Evolutionary conservation across 1,140 invertebrate species (phyloP).

Genomic region (Sweltsa coloradensis): DNA sequence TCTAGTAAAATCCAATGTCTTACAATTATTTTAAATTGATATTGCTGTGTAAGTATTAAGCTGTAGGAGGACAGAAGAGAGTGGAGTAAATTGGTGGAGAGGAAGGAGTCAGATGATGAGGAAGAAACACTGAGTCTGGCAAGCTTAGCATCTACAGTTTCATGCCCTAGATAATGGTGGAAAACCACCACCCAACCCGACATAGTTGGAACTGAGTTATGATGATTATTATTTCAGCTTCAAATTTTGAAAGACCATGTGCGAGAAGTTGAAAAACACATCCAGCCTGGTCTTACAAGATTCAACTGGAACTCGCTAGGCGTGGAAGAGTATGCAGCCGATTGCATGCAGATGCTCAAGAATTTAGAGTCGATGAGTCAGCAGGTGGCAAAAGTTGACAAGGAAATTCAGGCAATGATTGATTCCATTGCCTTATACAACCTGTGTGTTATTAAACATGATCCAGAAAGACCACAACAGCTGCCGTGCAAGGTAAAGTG

Average conservation of each 20-base stretch:
- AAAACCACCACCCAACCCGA: too few relatives aligned
- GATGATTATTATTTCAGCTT: too few relatives aligned
- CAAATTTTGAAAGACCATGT: constrained; percentile 53
- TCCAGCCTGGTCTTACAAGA: constrained; percentile 60
- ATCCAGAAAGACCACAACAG: constrained; percentile 15
- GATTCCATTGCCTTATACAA: constrained; percentile 41
- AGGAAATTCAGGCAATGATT: constrained; percentile 49
- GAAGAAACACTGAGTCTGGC: too few relatives aligned
- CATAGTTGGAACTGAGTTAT: too few relatives aligned
- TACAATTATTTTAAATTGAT: too few relatives aligned
- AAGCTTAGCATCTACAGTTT: too few relatives aligned
- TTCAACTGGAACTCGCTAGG: constrained; percentile 75
- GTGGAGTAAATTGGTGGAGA: too few relatives aligned
- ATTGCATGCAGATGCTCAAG: constrained; percentile 38
- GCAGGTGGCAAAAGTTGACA: constrained; percentile 64
- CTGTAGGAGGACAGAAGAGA: too few relatives aligned
- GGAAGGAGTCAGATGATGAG: too few relatives aligned
- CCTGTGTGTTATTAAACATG: constrained; percentile 35
- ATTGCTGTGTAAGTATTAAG: too few relatives aligned
- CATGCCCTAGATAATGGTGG: too few relatives aligned
- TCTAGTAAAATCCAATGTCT: too few relatives aligned
- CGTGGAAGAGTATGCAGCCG: constrained; percentile 56
- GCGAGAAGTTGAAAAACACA: constrained; percentile 56
- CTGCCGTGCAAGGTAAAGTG: constrained; percentile 24
- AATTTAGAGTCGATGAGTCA: constrained; percentile 49